Percentiles rank a stretch among this genome's conserved stretches.
Conservation (phyloP, 2,888 invertebrate species). For the Leptinotarsa tumamoca region DNA sequence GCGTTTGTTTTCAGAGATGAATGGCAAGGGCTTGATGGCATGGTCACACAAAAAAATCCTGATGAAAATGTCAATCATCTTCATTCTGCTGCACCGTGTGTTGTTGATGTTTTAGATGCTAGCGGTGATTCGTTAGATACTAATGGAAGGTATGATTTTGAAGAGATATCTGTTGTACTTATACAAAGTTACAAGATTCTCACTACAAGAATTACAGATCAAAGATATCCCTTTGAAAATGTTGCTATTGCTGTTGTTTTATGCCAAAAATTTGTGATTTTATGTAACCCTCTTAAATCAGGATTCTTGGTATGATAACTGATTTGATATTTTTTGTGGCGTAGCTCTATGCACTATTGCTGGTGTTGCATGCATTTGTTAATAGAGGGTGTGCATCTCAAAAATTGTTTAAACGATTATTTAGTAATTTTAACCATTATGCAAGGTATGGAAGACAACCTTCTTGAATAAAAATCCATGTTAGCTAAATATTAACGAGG, state of each 20-base stretch:
- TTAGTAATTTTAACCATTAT: too few species aligned
- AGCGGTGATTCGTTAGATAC: conserved; percentile 57
- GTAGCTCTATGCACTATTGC: too few species aligned
- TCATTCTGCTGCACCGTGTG: conserved; percentile 60
- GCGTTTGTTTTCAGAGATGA: conserved; percentile 71
- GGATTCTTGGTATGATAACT: too few species aligned
- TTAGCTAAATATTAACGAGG: too few species aligned
- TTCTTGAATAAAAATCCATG: too few species aligned
- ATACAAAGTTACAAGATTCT: not conserved
- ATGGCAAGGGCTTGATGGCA: conserved; percentile 77
- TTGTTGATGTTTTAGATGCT: conserved; percentile 55
- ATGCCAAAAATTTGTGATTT: not conserved
- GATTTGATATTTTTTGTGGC: too few species aligned
- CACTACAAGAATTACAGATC: not conserved
- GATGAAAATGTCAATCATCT: conserved; percentile 72
- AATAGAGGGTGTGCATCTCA: too few species aligned
- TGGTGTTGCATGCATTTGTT: not conserved
- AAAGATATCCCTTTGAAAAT: not conserved
- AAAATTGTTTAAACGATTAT: too few species aligned
- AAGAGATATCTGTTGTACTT: conserved; percentile 28
- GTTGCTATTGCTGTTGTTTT: not conserved
- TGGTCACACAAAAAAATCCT: conserved; percentile 79
- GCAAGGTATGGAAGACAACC: too few species aligned
- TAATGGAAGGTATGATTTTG: conserved; percentile 63
- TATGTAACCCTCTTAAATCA: too few species aligned